Evolutionary conservation across 2,113 vertebrate species (phyloP).

Genomic region (Bos javanicus): DNA sequence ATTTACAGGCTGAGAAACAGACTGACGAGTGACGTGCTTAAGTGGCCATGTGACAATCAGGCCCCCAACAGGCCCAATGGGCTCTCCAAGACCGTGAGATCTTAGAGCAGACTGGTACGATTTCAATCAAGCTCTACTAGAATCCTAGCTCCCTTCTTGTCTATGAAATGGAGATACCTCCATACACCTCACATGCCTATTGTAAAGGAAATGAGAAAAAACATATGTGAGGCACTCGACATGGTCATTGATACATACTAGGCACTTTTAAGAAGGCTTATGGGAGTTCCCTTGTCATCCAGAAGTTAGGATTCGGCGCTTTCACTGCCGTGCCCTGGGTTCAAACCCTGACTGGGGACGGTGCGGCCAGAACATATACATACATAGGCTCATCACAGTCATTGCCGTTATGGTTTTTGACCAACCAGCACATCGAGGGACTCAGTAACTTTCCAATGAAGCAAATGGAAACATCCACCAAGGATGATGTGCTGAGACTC

Average conservation of each 20-base stretch:
- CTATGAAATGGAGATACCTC: not conserved
- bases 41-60: not conserved
- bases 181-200: not conserved
- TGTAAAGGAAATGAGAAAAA: not conserved
- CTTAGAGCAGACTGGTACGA: not conserved
- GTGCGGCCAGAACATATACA: not conserved
- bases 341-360: accelerated
- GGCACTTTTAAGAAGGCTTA: not conserved
- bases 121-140: not conserved
- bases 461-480: not conserved
- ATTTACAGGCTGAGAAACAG: not conserved
- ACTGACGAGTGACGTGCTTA: not conserved
- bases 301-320: not conserved
- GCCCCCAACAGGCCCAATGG: not conserved
- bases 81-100: not conserved
- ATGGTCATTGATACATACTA: not conserved
- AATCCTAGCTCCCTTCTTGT: not conserved
- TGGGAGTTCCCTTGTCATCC: not conserved
- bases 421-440: not conserved
- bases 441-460: not conserved
- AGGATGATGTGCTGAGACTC: not conserved
- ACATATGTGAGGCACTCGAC: no score
- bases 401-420: not conserved
- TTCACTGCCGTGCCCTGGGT: not conserved
- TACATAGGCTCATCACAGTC: not conserved